phyloP scores from a whole-genome alignment of 1,140 invertebrate species.

The Acromyrmex echinatior region DNA sequence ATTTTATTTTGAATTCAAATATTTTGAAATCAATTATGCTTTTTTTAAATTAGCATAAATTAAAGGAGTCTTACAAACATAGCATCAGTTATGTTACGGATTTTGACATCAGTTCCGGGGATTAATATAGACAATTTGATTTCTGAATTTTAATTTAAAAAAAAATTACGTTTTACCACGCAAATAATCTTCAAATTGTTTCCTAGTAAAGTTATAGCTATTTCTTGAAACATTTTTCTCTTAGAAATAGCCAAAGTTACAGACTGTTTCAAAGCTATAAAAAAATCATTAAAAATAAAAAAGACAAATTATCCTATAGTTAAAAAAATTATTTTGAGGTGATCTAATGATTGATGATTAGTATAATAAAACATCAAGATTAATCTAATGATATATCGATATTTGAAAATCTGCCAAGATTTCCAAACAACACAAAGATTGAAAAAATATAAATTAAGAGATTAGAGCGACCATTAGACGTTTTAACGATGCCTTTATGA shows the following conservation, averaged over 20 bases:
- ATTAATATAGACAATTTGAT: no score
- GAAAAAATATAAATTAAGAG: conserved; percentile 22
- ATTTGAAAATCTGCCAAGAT: not conserved
- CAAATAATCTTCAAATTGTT: not conserved
- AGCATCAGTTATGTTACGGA: no score
- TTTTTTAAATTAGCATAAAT: no score
- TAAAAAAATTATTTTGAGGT: not conserved
- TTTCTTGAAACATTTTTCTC: not conserved
- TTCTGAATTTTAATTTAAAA: not conserved
- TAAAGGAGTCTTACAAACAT: no score
- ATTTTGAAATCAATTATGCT: no score
- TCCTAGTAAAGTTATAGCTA: not conserved
- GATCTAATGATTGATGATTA: no score
- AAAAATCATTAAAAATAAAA: not conserved
- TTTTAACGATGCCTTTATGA: conserved; percentile 21
- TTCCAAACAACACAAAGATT: conserved; percentile 5
- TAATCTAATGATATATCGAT: not conserved
- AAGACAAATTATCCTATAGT: not conserved
- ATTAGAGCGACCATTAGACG: not conserved
- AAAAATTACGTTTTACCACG: not conserved
- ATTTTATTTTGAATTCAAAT: no score
- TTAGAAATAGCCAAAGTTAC: not conserved
- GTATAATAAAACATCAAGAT: no score
- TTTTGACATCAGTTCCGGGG: no score
- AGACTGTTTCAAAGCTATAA: not conserved